Percentiles rank a stretch among this genome's conserved stretches.
Evolutionary conservation across 1,140 invertebrate genomes (phyloP).

Genomic region (Notospermus geniculatus): DNA sequence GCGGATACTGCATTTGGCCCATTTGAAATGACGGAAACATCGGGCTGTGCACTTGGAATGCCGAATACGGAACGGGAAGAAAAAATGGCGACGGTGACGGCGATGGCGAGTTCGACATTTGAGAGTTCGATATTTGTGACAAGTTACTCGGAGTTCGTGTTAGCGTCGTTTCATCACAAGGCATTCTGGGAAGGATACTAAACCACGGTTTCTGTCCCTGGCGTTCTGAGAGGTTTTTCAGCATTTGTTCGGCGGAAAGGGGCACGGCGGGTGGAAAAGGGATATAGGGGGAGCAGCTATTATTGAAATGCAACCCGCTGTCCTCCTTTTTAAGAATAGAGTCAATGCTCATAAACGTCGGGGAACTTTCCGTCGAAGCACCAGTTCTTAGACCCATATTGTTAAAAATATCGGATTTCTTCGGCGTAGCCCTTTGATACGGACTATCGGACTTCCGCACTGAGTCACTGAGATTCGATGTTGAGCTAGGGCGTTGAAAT

Average conservation of each 20-base stretch:
- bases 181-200: constrained; percentile 63
- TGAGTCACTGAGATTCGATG: too few species aligned
- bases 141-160: constrained; percentile 27
- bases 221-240: constrained; percentile 27
- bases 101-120: constrained; percentile 7
- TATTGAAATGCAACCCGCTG: constrained; percentile 19
- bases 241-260: constrained; percentile 27
- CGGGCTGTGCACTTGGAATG: constrained; percentile 35
- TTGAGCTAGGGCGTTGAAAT: too few species aligned
- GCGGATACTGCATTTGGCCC: constrained; percentile 25
- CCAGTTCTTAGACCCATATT: neutral
- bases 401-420: too few species aligned
- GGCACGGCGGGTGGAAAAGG: constrained; percentile 26
- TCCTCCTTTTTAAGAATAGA: constrained; percentile 43
- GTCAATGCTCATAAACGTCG: constrained; percentile 45
- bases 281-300: constrained; percentile 26
- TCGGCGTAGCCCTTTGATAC: too few species aligned
- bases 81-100: constrained; percentile 50
- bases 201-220: constrained; percentile 62
- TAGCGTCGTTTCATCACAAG: constrained; percentile 62
- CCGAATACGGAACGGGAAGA: constrained; percentile 62
- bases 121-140: too few species aligned
- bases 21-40: constrained; percentile 40
- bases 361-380: constrained; percentile 25
- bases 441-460: too few species aligned